Base-by-base conservation (phyloP, 2,797 vertebrate species). In the Vespertilio murinus region DNA sequence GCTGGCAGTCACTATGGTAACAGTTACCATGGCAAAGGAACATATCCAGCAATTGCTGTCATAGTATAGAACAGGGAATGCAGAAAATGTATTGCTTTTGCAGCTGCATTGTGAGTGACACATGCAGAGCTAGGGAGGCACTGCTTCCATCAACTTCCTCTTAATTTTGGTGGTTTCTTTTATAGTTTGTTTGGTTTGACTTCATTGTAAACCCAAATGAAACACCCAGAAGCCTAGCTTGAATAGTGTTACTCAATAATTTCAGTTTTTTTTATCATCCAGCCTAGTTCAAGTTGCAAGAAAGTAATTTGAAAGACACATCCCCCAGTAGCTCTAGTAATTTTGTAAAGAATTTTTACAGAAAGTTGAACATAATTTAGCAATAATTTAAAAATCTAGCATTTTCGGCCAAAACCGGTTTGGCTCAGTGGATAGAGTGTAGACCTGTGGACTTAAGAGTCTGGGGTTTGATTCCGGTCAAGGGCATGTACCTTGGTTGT, bases 1-100 rank as follows among this genome's bases (percentile, higher is more conserved):
- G 30, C 2, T 85, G 69, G 42, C 71, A 69, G 83, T 88, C 47
- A 85, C 90, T 84, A 81, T 33, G 35, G 74, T 71, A 94, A 82
- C 80, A 86, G 80, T 94, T 89, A 69, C 88, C 22, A 81, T 69
- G n/a, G 91, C 54, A 30, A 74, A 91, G 30, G 61, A 80, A 74
- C 22, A 67, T 17, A 28, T 86, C 25, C 54, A 82, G 82, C 33
- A 88, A n/a, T 61, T 54, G 17, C 54, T 75, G 20, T 18, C 35
- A 70, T 42, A 70, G 30, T 74, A 16, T 75, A 78, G 75, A 45
- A 93, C 70, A 86, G 40, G 1, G 25, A 82, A 91, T 52, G n/a
- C 16, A 78, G 40, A 54, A 45, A 25, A 71, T 81, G 11, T 54
- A 33, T 30, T 54, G 10, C 33, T n/a, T 12, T 64, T 64, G 3